phyloP scores from a whole-genome alignment of 2,888 invertebrate genomes.

The Agrotis clavis region DNA sequence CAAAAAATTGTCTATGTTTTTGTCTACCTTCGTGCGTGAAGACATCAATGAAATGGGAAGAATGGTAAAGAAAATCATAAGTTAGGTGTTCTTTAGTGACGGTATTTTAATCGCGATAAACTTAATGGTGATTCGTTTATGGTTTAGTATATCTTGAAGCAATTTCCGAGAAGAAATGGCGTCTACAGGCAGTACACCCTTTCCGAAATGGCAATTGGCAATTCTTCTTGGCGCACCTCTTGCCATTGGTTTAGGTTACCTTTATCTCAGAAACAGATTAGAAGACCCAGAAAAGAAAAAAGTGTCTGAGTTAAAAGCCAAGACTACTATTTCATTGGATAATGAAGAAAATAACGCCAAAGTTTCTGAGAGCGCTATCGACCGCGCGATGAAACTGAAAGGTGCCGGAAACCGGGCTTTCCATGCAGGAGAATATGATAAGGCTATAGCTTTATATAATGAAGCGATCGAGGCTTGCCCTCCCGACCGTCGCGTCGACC shows the following conservation, averaged over 20 bases:
- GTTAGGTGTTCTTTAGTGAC: conserved; percentile 77
- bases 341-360: conserved; percentile 88
- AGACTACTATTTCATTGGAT: conserved; percentile 92
- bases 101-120: conserved; percentile 74
- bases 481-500: conserved; percentile 93
- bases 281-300: conserved; percentile 90
- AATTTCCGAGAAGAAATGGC: conserved; percentile 79
- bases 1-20: conserved; percentile 75
- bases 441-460: conserved; percentile 97
- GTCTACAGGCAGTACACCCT: conserved; percentile 90
- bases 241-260: conserved; percentile 95
- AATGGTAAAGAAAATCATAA: conserved; percentile 76
- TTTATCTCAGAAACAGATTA: conserved; percentile 93
- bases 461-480: conserved; percentile 98
- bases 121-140: conserved; percentile 84
- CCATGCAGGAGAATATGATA: conserved; percentile 96
- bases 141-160: conserved; percentile 70
- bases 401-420: conserved; percentile 97
- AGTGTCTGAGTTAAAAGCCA: conserved; percentile 88
- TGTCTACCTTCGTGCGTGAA: conserved; percentile 69
- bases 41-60: conserved; percentile 79
- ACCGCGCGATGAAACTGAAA: conserved; percentile 95
- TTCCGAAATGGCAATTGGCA: conserved; percentile 97
- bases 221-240: conserved; percentile 96
- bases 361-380: conserved; percentile 91